Evolutionary conservation across 2,113 vertebrate genomes (phyloP), one percentile per base, ranked within the genome.

Genomic region (Pionites leucogaster): DNA sequence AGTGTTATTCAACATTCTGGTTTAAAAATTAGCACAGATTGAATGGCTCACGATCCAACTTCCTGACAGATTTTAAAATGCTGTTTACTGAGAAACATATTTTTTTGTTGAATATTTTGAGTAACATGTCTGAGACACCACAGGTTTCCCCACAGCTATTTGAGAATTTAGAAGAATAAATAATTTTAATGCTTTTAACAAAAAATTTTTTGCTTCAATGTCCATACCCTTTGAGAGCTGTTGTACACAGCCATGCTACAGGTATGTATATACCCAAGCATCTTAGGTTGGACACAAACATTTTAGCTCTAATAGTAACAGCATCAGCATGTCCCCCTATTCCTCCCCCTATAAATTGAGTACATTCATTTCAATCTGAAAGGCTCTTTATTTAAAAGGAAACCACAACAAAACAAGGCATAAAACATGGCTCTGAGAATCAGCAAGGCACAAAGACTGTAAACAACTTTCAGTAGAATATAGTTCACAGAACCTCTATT

Each of bases 21-120:
- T 68, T 92, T 81, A 83, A 91, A 86, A 94, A 94, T 78, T 75
- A 94, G 42, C 46, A 80, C 88, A 93, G 90, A 92, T 29, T 93
- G 83, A 92, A 70, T 70, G 63, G 46, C 4, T 83, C 70, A 37
- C 31, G 88, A 52, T 80, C 0, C 42, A 62, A 57, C 22, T 77
- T 90, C 60, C 67, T 83, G 82, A 47, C 55, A 94, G 82, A 92
- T 72, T 88, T 92, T n/a, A 92, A 80, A 88, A 71, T 50, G 31
- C 49, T 78, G 8, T 69, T 91, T 81, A 70, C 46, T 37, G 37
- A 86, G 37, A 91, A 86, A 86, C 20, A 9, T 37, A 72, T 68
- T 93, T 86, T 92, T 59, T 59, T 46, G 22, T 25, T 6, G 16
- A 65, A 6, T 49, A 70, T 84, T 92, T 88, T 71, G 42, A 59